Evolutionary conservation across 2,113 vertebrate species (phyloP).

Genomic region (Xenus cinereus): DNA sequence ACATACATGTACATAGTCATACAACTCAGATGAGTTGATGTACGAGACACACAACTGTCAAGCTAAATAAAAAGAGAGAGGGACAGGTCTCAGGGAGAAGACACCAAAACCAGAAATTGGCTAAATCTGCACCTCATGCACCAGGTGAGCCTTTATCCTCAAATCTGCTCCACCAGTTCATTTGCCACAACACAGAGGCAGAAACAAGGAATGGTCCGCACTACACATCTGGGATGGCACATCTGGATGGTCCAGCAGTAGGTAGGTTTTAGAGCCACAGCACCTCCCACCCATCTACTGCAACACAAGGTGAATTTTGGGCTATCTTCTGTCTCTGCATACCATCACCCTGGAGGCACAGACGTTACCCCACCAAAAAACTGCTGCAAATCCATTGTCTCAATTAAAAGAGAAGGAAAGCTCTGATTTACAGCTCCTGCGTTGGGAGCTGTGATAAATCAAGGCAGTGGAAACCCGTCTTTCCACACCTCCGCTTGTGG

Average conservation of each 20-base stretch:
- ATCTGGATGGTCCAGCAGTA: neutral
- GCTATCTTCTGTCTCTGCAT: neutral
- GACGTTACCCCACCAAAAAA: neutral
- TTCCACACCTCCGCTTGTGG: neutral
- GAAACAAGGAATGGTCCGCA: neutral
- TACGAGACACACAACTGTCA: neutral
- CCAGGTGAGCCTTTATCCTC: neutral
- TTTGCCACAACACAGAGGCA: neutral
- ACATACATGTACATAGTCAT: accelerated
- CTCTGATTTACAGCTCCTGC: neutral
- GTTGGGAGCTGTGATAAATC: neutral
- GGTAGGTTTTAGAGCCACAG: neutral
- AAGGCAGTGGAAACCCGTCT: neutral
- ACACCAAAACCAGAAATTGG: neutral
- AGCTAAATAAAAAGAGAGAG: neutral
- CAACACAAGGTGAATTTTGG: neutral
- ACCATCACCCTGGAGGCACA: neutral
- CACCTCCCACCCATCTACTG: neutral
- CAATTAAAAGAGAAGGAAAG: neutral
- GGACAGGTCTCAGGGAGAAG: neutral
- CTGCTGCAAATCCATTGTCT: neutral
- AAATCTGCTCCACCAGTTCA: neutral
- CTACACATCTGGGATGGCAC: neutral
- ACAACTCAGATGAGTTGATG: neutral
- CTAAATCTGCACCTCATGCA: neutral